Conservation (phyloP, 2,797 vertebrate species). For the Melanogrammus aeglefinus region DNA sequence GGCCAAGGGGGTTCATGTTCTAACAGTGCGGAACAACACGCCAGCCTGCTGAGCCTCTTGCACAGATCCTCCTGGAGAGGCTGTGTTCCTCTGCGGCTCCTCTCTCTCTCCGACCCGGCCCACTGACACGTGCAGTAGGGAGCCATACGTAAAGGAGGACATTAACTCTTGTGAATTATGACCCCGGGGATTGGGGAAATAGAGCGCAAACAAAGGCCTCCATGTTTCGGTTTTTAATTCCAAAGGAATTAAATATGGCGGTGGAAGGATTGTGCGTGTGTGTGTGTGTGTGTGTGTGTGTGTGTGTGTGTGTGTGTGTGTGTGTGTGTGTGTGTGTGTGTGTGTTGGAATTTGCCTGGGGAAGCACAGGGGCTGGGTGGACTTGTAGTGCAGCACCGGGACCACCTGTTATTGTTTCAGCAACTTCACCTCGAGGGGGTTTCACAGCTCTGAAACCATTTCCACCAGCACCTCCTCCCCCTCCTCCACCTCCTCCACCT, state of each 20-base stretch:
- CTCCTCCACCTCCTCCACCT: slow-evolving; percentile 15
- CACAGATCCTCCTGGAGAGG: too few relatives aligned
- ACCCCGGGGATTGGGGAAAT: slow-evolving; percentile 37
- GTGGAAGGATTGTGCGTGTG: background rate
- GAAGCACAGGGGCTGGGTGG: slow-evolving; percentile 25
- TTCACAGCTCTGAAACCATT: slow-evolving; percentile 9
- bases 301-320: too few relatives aligned
- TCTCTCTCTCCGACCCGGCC: too few relatives aligned
- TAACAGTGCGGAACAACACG: too few relatives aligned
- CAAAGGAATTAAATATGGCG: slow-evolving; percentile 29
- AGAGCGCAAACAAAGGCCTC: slow-evolving; percentile 39
- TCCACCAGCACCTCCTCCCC: slow-evolving; percentile 21
- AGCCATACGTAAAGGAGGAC: slow-evolving; percentile 9
- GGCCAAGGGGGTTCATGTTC: too few relatives aligned
- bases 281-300: too few relatives aligned
- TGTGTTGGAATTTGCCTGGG: background rate
- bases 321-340: too few relatives aligned
- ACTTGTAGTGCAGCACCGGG: slow-evolving; percentile 17
- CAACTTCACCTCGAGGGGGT: slow-evolving; percentile 13
- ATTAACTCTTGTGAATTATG: slow-evolving; percentile 54
- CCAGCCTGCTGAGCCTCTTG: too few relatives aligned
- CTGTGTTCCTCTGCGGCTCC: too few relatives aligned
- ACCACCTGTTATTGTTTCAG: slow-evolving; percentile 51
- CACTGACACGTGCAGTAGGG: too few relatives aligned
- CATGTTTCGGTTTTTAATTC: slow-evolving; percentile 38